Evolutionary conservation across 2,888 invertebrate genomes (phyloP).

Genomic region (Aelia acuminata): DNA sequence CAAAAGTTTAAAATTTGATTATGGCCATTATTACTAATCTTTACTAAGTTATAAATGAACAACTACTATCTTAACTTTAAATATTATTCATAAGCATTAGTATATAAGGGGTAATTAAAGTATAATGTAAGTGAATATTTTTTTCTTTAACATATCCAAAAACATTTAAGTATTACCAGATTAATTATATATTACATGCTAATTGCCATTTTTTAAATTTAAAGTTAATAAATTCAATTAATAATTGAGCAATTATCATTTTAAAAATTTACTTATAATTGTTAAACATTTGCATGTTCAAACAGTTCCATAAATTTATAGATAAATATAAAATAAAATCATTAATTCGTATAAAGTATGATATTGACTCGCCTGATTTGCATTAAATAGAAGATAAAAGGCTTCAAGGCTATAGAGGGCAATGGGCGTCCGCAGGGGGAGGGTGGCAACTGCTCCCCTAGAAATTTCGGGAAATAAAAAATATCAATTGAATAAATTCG

Average conservation of each 20-base stretch:
- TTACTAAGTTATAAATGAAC: neutral
- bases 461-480: too few species aligned
- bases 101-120: neutral
- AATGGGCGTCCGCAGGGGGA: too few species aligned
- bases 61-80: neutral
- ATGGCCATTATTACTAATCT: neutral
- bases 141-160: neutral
- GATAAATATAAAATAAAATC: neutral
- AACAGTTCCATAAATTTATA: neutral
- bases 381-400: neutral
- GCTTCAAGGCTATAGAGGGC: neutral
- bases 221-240: slow-evolving; percentile 48
- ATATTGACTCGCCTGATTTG: neutral
- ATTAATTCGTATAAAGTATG: neutral
- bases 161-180: neutral
- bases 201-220: neutral
- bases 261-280: neutral
- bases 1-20: neutral
- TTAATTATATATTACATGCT: slow-evolving; percentile 13
- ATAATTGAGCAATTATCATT: slow-evolving; percentile 25
- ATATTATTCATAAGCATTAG: neutral
- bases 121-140: neutral
- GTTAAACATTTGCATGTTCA: neutral
- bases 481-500: too few species aligned
- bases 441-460: too few species aligned